These are phyloP conservation scores for Melinopterus prodromus DNA, from an alignment of 2,888 invertebrate species.

Conservation along the genomic window DNA sequence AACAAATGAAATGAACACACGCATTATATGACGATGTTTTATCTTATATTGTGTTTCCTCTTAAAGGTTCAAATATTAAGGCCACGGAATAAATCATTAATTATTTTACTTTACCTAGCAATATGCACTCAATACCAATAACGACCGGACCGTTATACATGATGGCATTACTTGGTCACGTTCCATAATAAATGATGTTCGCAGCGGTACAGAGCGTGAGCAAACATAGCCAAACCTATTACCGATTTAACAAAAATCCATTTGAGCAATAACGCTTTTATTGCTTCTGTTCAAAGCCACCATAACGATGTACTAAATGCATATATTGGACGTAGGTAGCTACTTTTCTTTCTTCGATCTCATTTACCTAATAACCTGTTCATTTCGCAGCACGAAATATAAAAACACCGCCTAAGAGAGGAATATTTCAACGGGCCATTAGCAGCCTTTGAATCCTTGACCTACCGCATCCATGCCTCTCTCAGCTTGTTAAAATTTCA, in stretches of 20 bases:
- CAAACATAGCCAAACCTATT: background rate
- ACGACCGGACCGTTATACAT: background rate
- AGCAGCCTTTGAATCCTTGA: background rate
- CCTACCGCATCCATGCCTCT: background rate
- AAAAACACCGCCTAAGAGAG: background rate
- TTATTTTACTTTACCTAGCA: background rate
- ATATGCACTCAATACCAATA: background rate
- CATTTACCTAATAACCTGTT: background rate
- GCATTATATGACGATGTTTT: no score
- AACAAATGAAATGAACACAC: no score
- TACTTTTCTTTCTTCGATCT: background rate
- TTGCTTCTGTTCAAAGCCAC: background rate
- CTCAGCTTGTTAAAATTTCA: background rate
- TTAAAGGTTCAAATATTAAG: background rate
- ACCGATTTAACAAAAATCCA: background rate
- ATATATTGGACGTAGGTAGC: background rate
- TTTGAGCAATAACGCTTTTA: background rate
- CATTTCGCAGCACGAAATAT: background rate
- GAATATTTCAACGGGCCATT: background rate
- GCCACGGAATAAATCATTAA: background rate
- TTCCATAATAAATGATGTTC: background rate
- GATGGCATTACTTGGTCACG: conserved; percentile 4
- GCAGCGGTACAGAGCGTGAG: background rate
- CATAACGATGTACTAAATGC: background rate
- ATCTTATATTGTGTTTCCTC: background rate